Conservation (phyloP, 2,888 invertebrate genomes). For the Nomada ferruginata region DNA sequence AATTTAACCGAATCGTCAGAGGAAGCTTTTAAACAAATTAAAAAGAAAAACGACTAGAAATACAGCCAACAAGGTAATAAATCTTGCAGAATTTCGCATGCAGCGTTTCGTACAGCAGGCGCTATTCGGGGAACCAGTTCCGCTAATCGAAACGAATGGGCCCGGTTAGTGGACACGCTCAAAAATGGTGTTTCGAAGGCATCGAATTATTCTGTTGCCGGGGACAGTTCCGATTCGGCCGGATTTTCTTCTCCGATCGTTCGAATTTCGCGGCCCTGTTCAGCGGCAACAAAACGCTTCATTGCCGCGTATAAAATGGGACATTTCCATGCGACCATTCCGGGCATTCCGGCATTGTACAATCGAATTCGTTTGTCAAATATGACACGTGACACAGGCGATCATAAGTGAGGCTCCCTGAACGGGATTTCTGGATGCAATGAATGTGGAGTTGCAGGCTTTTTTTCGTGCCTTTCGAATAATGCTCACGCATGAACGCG, state of each 20-base stretch:
- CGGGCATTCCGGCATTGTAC: conserved; percentile 5
- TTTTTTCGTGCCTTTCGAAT: conserved; percentile 14
- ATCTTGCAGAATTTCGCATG: neutral
- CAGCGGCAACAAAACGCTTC: conserved; percentile 33
- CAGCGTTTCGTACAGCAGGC: neutral
- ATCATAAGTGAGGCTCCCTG: conserved; percentile 13
- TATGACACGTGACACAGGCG: conserved; percentile 21
- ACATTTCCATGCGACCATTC: conserved; percentile 40
- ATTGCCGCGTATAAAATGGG: conserved; percentile 33
- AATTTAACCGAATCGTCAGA: neutral
- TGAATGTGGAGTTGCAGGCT: neutral
- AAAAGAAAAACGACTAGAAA: neutral
- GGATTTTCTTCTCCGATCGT: conserved; percentile 39
- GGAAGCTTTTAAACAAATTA: neutral
- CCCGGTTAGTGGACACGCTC: conserved; percentile 11
- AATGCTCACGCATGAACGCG: conserved; percentile 22
- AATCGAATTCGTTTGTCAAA: conserved; percentile 37
- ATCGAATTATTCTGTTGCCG: conserved; percentile 34
- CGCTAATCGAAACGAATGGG: conserved; percentile 47
- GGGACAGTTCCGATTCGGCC: conserved; percentile 31
- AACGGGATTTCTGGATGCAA: conserved; percentile 2
- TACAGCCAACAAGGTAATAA: neutral
- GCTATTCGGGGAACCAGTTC: conserved; percentile 32
- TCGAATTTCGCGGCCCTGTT: conserved; percentile 29
- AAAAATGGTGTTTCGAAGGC: conserved; percentile 39